Base-by-base conservation (phyloP, 2,888 invertebrate species). In the Hoplodrina ambigua region DNA sequence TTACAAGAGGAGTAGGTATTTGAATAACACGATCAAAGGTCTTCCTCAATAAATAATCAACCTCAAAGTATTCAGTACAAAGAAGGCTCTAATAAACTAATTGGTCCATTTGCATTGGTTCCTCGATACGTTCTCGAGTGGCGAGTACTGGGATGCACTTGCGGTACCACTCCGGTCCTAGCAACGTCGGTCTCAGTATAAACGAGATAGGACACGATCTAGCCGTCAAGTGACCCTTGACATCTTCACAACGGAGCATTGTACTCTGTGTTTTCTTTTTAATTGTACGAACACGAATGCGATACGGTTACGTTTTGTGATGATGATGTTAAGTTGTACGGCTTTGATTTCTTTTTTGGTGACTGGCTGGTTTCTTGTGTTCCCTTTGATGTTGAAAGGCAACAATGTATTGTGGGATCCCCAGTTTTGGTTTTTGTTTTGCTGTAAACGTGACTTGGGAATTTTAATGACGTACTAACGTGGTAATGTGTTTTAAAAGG, bases 201-300 rank as follows among this genome's bases (percentile, higher is more conserved):
- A 93, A 90, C 92, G 89, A 92, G 93, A 93, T 93, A 93, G 89
- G 88, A 89, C 93, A 93, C 93, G 93, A 91, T 90, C 89, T 88
- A 81, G 80, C 80, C 81, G 82, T 83, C 87, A 84, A 91, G 91
- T 86, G 89, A 84, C 89, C 81, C 93, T 93, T 90, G 91, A 92
- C 90, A 89, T 91, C 89, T 87, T 83, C 87, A 87, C 87, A 70
- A 81, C 75, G 72, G 83, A 81, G 84, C 86, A 85, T 86, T 85
- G 87, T 87, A 85, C 85, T 86, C 86, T 83, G 84, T 87, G 85
- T 88, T 90, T 89, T 88, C 87, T 90, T 89, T 88, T 87, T 88
- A 84, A 85, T 86, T 86, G 83, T 85, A 78, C 80, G 72, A 72
- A 80, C 72, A 69, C 19, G 83, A 84, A 80, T 76, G 78, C 66